Conservation (phyloP, 23 tunicate genomes). For the Corella eumyota region DNA sequence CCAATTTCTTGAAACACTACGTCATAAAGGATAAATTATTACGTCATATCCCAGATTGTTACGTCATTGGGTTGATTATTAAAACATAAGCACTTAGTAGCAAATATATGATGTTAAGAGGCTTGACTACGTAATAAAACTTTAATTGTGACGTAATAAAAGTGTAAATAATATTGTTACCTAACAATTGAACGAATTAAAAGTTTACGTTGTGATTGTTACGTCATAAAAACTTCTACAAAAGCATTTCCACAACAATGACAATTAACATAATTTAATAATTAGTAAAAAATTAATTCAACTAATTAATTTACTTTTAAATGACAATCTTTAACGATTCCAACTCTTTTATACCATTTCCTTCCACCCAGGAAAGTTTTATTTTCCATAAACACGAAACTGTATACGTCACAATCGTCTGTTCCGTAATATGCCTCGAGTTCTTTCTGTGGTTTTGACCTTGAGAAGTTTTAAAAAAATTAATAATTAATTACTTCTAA, state of each 20-base stretch:
- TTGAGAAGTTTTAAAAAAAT: too few relatives aligned
- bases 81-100: too few relatives aligned
- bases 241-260: too few relatives aligned
- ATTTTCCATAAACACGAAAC: slow-evolving; percentile 30
- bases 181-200: too few relatives aligned
- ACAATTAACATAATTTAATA: neutral
- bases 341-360: slow-evolving; percentile 44
- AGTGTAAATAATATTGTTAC: too few relatives aligned
- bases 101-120: too few relatives aligned
- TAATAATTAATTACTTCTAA: neutral
- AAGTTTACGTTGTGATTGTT: too few relatives aligned
- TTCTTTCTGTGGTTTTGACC: slow-evolving; percentile 8
- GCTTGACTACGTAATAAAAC: too few relatives aligned
- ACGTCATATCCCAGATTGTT: too few relatives aligned
- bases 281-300: neutral
- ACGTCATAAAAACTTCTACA: too few relatives aligned
- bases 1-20: slow-evolving; percentile 54
- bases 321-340: slow-evolving; percentile 44
- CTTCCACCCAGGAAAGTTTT: slow-evolving; percentile 42
- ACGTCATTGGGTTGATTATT: too few relatives aligned
- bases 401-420: slow-evolving; percentile 33
- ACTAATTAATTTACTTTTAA: slow-evolving; percentile 17
- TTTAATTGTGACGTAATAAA: too few relatives aligned
- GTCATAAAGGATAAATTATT: neutral
- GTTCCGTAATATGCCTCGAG: slow-evolving; percentile 16